Evolutionary conservation across 1,140 invertebrate genomes (phyloP), one percentile per base, ranked within the genome.

Genomic region (Apis cerana): DNA sequence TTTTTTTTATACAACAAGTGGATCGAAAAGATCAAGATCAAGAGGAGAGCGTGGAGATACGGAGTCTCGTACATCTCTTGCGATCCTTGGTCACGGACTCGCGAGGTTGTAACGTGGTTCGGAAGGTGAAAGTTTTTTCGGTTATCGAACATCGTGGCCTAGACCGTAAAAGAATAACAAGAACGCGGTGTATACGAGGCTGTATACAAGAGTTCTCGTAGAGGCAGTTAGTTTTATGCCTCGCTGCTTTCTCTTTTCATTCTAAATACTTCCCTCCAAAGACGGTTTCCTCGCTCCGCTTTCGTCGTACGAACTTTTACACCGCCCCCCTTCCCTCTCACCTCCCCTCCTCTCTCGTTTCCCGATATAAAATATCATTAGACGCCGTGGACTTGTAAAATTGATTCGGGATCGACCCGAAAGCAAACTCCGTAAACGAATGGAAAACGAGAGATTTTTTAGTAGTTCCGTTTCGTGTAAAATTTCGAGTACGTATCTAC

Each of bases 131-230:
- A 92, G 91, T 90, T 91, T 90, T 56, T 88, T 90, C 71, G 80
- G 89, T 86, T 91, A 91, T 91, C 91, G 84, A 91, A 90, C 87
- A 88, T 84, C 87, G 83, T 88, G 90, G 89, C 91, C 90, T 91
- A 91, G 90, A 91, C 89, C 90, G 86, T 88, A 89, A 85, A 89
- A 88, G 74, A 84, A 79, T 78, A 84, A 82, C 79, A 83, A 80
- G 85, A 87, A 77, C 68, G 58, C 62, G 68, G n/a, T 0, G 59
- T 62, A 61, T 59, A 52, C 52, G 3, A 7, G 8, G 17, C 59
- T 2, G 15, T 80, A 75, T 64, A 70, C n/a, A 69, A 67, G 50
- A 69, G 61, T 75, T 78, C 80, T 88, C 76, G 71, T 69, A 76
- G 50, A 85, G 72, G 75, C 59, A 76, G 56, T 13, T 65, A 70